A percentile compares a stretch with the other conserved stretches of the same genome.
phyloP scores from a whole-genome alignment of 2,888 invertebrate species.

The Acanthococcus lagerstroemiae region DNA sequence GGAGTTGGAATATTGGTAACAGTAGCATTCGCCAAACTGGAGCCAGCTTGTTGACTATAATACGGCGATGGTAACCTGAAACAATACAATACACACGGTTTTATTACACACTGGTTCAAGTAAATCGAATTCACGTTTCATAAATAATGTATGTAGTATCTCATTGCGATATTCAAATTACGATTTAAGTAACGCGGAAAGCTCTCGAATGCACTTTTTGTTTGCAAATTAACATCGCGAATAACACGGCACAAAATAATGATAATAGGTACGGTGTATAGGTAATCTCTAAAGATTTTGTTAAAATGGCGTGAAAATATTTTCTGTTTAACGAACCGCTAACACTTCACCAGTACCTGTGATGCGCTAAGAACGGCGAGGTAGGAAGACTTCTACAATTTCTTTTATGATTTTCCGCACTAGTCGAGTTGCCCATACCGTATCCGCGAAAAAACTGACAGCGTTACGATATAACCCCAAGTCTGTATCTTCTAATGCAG shows the following conservation, averaged over 20 bases:
- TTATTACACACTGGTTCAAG: too few species aligned
- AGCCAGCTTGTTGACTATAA: slow-evolving; percentile 13
- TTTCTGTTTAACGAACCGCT: not conserved
- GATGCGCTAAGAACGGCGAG: slow-evolving; percentile 14
- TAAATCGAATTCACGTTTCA: too few species aligned
- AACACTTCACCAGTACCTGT: slow-evolving; percentile 1
- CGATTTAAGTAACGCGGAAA: too few species aligned
- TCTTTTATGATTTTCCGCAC: slow-evolving; percentile 25
- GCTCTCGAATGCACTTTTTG: too few species aligned
- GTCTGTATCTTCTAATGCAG: not conserved
- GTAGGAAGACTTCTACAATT: slow-evolving; percentile 16
- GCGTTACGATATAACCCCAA: not conserved
- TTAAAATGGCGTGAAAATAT: not conserved
- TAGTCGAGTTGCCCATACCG: slow-evolving; percentile 33
- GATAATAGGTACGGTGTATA: too few species aligned
- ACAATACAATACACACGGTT: not conserved
- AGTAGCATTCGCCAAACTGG: not conserved
- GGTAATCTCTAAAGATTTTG: too few species aligned
- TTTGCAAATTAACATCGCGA: too few species aligned
- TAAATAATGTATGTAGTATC: too few species aligned
- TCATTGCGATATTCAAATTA: too few species aligned
- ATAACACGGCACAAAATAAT: too few species aligned
- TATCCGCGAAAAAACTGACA: slow-evolving; percentile 9
- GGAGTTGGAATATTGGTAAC: slow-evolving; percentile 18
- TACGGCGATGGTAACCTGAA: slow-evolving; percentile 35